These are phyloP conservation scores for Eupithecia pulchellata DNA, from an alignment of 2,888 invertebrate species.

Conservation along the genomic window DNA sequence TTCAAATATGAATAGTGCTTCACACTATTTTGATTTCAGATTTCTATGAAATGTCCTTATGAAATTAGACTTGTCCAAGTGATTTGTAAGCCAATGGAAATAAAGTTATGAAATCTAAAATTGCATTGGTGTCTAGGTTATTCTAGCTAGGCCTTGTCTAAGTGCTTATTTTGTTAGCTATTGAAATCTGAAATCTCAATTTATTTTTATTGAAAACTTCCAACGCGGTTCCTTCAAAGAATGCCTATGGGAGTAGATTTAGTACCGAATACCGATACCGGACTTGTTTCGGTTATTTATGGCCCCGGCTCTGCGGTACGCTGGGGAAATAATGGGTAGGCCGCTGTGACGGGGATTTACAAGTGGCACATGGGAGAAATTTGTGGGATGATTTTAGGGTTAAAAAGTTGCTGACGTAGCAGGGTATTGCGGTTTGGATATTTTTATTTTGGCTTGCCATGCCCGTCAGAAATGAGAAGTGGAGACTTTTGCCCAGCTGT, in stretches of 20 bases:
- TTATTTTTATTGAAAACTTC: constrained; percentile 1
- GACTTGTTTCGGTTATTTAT: constrained; percentile 23
- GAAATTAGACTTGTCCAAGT: no score
- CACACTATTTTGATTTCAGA: no score
- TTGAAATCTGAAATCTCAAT: no score
- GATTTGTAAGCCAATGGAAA: no score
- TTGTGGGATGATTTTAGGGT: constrained; percentile 10
- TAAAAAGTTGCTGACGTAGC: constrained; percentile 1
- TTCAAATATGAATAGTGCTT: no score
- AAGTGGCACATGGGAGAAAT: constrained; percentile 12
- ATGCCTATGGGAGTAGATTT: constrained; percentile 24
- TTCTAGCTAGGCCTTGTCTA: no score
- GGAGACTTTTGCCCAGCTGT: neutral
- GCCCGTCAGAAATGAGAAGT: no score
- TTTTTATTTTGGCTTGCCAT: neutral
- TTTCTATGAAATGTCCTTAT: no score
- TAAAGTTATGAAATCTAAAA: no score
- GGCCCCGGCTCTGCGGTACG: neutral
- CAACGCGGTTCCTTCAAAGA: neutral
- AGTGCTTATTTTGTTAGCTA: no score
- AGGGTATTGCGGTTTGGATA: neutral
- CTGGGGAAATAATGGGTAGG: constrained; percentile 11
- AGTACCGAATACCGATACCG: constrained; percentile 28
- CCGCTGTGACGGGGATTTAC: constrained; percentile 11
- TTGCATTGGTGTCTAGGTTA: no score